phyloP scores from a whole-genome alignment of 2,888 invertebrate species.

The Cheilosia grossa region DNA sequence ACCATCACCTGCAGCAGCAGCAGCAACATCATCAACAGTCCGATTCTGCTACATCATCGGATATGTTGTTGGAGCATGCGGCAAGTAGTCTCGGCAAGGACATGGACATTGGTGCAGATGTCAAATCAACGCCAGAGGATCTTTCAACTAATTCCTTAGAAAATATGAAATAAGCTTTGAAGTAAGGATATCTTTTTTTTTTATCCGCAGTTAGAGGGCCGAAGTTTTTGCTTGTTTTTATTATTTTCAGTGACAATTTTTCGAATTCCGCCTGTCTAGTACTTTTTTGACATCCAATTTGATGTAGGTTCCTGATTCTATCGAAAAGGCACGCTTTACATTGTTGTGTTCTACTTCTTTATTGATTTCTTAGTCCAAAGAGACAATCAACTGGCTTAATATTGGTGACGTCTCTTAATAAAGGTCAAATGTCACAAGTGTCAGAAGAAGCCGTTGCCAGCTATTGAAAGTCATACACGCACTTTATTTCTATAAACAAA shows the following conservation, averaged over 20 bases:
- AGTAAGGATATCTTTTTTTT: not conserved
- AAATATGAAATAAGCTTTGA: conserved; percentile 49
- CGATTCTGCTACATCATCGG: conserved; percentile 42
- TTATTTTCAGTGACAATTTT: not conserved
- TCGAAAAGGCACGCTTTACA: too few species aligned
- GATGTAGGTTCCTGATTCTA: too few species aligned
- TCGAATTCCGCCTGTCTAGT: too few species aligned
- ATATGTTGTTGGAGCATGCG: conserved; percentile 48
- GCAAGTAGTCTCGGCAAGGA: conserved; percentile 40
- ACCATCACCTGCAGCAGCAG: conserved; percentile 62
- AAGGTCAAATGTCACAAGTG: too few species aligned
- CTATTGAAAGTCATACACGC: too few species aligned
- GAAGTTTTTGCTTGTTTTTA: not conserved
- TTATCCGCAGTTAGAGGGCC: not conserved
- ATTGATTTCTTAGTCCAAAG: too few species aligned
- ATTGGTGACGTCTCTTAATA: too few species aligned
- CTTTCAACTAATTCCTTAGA: conserved; percentile 60
- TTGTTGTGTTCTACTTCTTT: too few species aligned
- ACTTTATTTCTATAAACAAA: too few species aligned
- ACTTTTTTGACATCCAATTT: too few species aligned
- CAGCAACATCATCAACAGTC: conserved; percentile 54
- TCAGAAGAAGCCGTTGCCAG: too few species aligned
- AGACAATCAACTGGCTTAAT: too few species aligned
- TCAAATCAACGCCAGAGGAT: conserved; percentile 64
- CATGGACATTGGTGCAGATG: conserved; percentile 30